These are phyloP conservation scores for Tangachromis dhanisi DNA, from an alignment of 2,113 vertebrate species.

Conservation along the genomic window DNA sequence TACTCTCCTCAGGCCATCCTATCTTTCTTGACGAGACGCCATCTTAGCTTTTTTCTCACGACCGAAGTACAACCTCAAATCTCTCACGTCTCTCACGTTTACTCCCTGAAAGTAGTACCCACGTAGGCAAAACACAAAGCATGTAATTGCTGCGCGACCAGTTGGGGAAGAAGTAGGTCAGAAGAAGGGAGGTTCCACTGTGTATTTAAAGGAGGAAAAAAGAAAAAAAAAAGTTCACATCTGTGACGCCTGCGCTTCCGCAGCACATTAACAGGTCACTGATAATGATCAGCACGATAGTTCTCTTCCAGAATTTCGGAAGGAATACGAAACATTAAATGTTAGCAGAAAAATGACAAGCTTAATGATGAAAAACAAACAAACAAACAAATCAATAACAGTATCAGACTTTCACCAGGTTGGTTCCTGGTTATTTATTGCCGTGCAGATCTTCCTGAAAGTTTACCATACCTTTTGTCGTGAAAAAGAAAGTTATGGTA, in stretches of 20 bases:
- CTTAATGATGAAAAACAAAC: background rate
- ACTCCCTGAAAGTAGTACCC: slow-evolving; percentile 54
- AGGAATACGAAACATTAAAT: background rate
- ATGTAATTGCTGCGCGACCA: background rate
- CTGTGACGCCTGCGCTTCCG: background rate
- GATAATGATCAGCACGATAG: background rate
- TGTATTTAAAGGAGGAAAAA: background rate
- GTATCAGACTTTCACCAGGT: background rate
- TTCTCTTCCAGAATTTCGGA: background rate
- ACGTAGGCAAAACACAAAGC: slow-evolving; percentile 8
- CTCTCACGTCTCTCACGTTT: slow-evolving; percentile 35
- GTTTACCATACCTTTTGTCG: background rate
- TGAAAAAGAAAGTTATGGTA: background rate
- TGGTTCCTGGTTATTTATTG: background rate
- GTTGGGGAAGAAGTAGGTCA: background rate
- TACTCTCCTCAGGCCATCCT: slow-evolving; percentile 64
- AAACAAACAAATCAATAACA: background rate
- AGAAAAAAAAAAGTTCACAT: background rate
- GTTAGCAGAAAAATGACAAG: background rate
- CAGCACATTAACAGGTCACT: background rate
- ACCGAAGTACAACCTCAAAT: slow-evolving; percentile 62
- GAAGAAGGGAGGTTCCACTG: background rate
- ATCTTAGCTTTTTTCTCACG: slow-evolving; percentile 75
- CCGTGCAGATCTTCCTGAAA: background rate
- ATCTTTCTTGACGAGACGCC: slow-evolving; percentile 73